phyloP scores from a whole-genome alignment of 2,797 vertebrate species.

The Periparus ater region DNA sequence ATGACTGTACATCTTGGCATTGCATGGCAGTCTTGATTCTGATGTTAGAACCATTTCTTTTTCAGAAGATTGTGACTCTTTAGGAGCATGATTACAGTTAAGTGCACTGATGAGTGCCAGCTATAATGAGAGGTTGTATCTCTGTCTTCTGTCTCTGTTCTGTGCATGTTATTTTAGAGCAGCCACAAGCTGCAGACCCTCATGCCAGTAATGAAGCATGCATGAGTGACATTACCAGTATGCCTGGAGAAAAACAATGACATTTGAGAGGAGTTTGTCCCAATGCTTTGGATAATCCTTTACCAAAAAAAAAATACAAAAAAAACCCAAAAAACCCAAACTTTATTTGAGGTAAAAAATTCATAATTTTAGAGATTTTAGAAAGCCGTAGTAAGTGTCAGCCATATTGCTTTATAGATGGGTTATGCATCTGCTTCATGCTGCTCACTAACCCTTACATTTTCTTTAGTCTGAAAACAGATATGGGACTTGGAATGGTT shows the following conservation, averaged over 20 bases:
- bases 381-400: background rate
- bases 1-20: background rate
- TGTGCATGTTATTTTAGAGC: background rate
- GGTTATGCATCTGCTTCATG: background rate
- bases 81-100: background rate
- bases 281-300: background rate
- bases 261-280: background rate
- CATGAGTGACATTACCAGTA: background rate
- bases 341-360: background rate
- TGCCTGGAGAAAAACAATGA: background rate
- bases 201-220: background rate
- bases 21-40: background rate
- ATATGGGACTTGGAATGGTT: background rate
- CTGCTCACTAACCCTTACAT: background rate
- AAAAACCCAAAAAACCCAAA: no score
- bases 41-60: constrained; percentile 21
- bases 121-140: background rate
- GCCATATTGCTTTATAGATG: background rate
- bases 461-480: background rate
- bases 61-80: background rate
- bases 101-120: background rate
- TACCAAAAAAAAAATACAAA: no score
- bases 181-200: background rate
- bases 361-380: background rate
- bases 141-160: background rate